A percentile compares a stretch with the other conserved stretches of the same genome.
Conservation (phyloP, 92 coral and sea anemone genomes). For the Phenganax marumi region DNA sequence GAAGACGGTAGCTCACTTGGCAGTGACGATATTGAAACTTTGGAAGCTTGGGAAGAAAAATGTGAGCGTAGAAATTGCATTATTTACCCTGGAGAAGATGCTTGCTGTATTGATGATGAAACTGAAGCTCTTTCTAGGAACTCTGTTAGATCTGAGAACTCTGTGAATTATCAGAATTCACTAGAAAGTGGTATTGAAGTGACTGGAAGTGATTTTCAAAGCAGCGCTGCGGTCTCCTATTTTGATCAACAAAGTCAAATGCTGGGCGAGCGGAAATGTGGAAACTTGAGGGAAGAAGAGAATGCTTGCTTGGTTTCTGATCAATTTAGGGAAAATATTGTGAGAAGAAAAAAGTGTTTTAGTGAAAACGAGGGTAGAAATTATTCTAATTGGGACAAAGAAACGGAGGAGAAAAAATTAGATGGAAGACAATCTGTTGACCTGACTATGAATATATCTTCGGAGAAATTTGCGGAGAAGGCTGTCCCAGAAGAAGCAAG, state of each 20-base stretch:
- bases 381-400: no score
- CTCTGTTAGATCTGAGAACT: neutral
- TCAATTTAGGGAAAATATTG: no score
- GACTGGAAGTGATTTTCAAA: constrained; percentile 38
- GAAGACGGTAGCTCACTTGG: constrained; percentile 1
- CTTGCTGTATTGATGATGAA: neutral
- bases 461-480: neutral
- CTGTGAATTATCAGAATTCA: neutral
- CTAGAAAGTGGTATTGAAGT: constrained; percentile 41
- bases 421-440: neutral
- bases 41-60: neutral
- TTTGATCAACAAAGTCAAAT: constrained; percentile 21
- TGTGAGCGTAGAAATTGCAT: neutral
- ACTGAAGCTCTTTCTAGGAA: neutral
- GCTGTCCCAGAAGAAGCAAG: neutral
- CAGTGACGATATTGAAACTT: neutral
- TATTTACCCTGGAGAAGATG: neutral
- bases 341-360: no score
- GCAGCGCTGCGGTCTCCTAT: constrained; percentile 34
- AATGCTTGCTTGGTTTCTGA: no score
- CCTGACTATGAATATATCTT: neutral
- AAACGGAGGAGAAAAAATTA: no score
- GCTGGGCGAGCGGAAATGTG: neutral
- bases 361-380: no score
- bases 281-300: neutral